phyloP scores from a whole-genome alignment of 2,113 vertebrate species.

The Mixornis gularis region DNA sequence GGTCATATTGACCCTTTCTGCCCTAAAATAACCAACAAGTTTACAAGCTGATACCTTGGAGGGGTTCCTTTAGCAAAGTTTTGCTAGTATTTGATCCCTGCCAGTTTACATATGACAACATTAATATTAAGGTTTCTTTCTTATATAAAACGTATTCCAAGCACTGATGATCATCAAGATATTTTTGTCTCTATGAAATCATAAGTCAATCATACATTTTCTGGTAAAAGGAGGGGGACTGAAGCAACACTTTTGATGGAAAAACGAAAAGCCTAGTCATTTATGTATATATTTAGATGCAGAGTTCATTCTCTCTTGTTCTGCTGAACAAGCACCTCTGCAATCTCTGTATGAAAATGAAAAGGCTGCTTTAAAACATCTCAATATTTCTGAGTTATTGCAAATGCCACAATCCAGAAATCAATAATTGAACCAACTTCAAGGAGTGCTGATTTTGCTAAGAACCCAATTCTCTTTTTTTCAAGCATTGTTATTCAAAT shows the following conservation, averaged over 20 bases:
- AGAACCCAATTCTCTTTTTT: background rate
- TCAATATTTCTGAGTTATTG: conserved; percentile 19
- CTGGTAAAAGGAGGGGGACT: background rate
- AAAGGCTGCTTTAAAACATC: conserved; percentile 24
- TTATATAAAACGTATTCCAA: background rate
- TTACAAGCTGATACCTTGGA: background rate
- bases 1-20: background rate
- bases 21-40: background rate
- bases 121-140: background rate
- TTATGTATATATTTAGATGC: background rate
- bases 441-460: background rate
- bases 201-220: background rate
- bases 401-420: conserved; percentile 5
- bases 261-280: background rate
- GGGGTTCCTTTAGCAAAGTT: background rate
- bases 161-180: background rate
- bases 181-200: background rate
- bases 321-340: conserved; percentile 29
- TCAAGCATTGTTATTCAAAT: background rate
- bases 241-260: background rate
- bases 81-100: background rate
- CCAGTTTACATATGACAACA: background rate
- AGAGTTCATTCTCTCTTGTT: background rate
- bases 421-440: conserved; percentile 36
- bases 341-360: conserved; percentile 13